A percentile compares a stretch with the other conserved stretches of the same genome.
phyloP scores from a whole-genome alignment of 2,113 vertebrate species.

The Monopterus albus region DNA sequence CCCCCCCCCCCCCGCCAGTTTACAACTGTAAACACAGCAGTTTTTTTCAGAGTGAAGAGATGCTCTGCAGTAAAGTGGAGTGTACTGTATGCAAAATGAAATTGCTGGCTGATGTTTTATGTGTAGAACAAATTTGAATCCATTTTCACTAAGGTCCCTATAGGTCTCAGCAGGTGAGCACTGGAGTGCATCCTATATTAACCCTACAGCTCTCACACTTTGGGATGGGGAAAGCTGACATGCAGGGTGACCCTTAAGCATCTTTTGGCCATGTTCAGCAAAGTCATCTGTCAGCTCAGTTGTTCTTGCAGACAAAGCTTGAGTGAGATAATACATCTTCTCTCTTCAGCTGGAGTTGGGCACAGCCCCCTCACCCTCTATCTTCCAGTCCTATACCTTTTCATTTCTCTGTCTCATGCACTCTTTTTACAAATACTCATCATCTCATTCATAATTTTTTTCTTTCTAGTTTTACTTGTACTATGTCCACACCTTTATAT shows the following conservation, averaged over 20 bases:
- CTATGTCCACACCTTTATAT: not conserved
- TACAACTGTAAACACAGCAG: slow-evolving; percentile 77
- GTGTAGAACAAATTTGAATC: slow-evolving; percentile 52
- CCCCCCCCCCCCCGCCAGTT: too few species aligned
- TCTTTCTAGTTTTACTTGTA: not conserved
- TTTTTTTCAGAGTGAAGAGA: slow-evolving; percentile 59
- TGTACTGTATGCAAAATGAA: slow-evolving; percentile 48
- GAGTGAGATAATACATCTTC: slow-evolving; percentile 62
- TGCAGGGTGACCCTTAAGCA: slow-evolving; percentile 71
- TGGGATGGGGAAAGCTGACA: slow-evolving; percentile 65
- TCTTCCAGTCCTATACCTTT: slow-evolving; percentile 44
- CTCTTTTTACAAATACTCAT: slow-evolving; percentile 13
- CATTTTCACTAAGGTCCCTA: slow-evolving; percentile 52
- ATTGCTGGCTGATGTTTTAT: slow-evolving; percentile 42
- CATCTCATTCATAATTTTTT: slow-evolving; percentile 2
- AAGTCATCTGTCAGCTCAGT: slow-evolving; percentile 77
- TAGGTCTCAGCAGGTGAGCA: slow-evolving; percentile 62
- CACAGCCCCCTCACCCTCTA: slow-evolving; percentile 55
- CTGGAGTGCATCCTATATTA: slow-evolving; percentile 48
- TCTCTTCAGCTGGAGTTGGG: slow-evolving; percentile 59
- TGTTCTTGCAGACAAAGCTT: slow-evolving; percentile 75
- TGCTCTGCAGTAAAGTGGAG: slow-evolving; percentile 25
- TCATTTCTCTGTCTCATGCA: slow-evolving; percentile 5
- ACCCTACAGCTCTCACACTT: slow-evolving; percentile 50
- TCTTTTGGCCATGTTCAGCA: slow-evolving; percentile 77